Percentiles rank a stretch among this genome's conserved stretches.
These are phyloP conservation scores for Chironomus tepperi DNA, from an alignment of 1,140 invertebrate genomes.

Conservation along the genomic window DNA sequence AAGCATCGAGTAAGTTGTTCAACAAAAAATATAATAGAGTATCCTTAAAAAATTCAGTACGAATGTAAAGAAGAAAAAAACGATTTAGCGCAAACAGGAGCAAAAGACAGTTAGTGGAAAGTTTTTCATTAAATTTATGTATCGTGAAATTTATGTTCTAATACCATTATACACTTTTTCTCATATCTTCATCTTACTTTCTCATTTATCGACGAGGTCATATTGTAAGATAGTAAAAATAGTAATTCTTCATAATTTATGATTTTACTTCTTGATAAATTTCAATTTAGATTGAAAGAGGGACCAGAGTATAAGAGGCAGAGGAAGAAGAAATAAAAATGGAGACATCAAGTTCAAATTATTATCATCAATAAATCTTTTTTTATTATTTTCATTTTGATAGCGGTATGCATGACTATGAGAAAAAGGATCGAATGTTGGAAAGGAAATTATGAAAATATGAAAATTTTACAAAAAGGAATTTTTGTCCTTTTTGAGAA, in stretches of 20 bases:
- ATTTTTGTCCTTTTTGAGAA: background rate
- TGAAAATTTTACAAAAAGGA: background rate
- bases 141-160: slow-evolving; percentile 13
- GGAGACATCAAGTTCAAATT: background rate
- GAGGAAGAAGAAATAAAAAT: background rate
- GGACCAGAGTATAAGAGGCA: background rate
- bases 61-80: background rate
- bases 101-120: background rate
- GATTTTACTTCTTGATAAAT: background rate
- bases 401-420: too few species aligned
- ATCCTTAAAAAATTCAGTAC: background rate
- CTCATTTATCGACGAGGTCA: too few species aligned
- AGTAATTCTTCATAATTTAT: background rate
- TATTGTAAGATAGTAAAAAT: background rate
- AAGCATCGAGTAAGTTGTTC: too few species aligned
- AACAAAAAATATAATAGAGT: background rate
- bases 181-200: background rate
- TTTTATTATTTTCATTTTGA: background rate
- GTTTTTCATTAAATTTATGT: background rate
- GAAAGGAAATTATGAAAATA: too few species aligned
- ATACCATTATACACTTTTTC: background rate
- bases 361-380: slow-evolving; percentile 21
- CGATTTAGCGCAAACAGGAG: background rate
- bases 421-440: too few species aligned
- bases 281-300: background rate